Base-by-base conservation (phyloP, 2,113 vertebrate genomes). In the Oncorhynchus keta region DNA sequence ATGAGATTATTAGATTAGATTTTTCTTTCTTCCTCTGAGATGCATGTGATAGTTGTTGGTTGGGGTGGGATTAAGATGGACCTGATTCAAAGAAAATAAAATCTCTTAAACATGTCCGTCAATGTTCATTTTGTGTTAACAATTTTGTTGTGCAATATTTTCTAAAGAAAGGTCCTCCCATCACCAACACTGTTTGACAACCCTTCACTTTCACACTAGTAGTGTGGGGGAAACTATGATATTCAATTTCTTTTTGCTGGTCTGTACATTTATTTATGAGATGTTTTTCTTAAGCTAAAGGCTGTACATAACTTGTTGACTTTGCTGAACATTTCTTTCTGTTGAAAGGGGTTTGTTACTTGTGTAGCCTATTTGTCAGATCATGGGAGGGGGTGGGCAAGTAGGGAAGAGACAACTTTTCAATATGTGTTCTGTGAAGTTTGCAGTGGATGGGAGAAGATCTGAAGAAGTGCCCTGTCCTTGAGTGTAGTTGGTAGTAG, bases 61-160 rank as follows among this genome's bases (percentile, higher is more conserved):
- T 68, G 48, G 68, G 59, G 72, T 39, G 22, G 30, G 51, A 48
- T 35, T 71, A 24, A 61, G 45, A 57, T 12, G 13, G 70, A 62
- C 74, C 48, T 62, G 28, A 76, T 59, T 65, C 70, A 78, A 61
- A 75, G 75, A 80, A 80, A 79, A 84, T 76, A 91, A 86, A 81
- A 84, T 91, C 85, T 78, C 77, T 79, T 85, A 49, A 81, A 82
- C 67, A 81, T 79, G 78, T 73, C 76, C 74, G 86, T 80, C 73
- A 76, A 73, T 70, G 78, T 81, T 84, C 75, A 77, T 92, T 93
- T 89, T 90, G 76, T 90, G 86, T 91, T n/a, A 79, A 62, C 59
- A 88, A 80, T 83, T 85, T 92, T 91, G 85, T 92, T 94, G 96
- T 96, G 95, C 95, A 97, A 95, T 97, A 95, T 90, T 92, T 92